Base-by-base conservation (phyloP, 2,113 vertebrate genomes). In the Odocoileus hemionus region DNA sequence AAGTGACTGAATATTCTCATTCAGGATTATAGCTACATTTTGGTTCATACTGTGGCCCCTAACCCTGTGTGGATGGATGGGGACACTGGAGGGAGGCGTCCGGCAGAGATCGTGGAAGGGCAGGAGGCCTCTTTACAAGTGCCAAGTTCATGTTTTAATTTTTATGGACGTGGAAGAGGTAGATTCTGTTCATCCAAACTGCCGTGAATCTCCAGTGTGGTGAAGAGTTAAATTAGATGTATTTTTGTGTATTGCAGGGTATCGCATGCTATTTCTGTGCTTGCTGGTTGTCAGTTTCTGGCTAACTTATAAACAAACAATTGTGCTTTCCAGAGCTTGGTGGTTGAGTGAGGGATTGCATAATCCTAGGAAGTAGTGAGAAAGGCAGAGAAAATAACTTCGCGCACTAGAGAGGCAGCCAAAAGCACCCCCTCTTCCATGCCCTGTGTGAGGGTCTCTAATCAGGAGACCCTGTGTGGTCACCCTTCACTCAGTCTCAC, bases 201-300 rank as follows among this genome's bases (percentile, higher is more conserved):
- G 60, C 74, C n/a, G 52, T 15, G 36, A 78, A 25, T 90, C 91
- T 30, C 67, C 55, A 57, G 52, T 25, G 28, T 95, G 96, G 61
- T 25, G 52, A 84, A 58, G 88, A 85, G 94, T 78, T 89, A 87
- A 74, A 82, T 76, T 33, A 90, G 74, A 89, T 39, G 16, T 54
- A 3, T 89, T 80, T 92, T 64, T 60, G 52, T 92, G 39, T 91
- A 84, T 95, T 88, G 58, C 43, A 91, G 85, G 78, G 87, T 57
- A n/a, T n/a, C 4, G 0, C 55, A 12, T 84, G 92, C 94, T 95
- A 76, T 97, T 97, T 89, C 33, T 55, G 78, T 74, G 83, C 83
- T 95, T 92, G 96, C 67, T 95, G 83, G 55, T 80, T 30, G 94
- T 96, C 52, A 64, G 92, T 96, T 74, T 96, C 88, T 92, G 67